These are phyloP conservation scores for Parnassius mnemosyne DNA, from an alignment of 2,888 invertebrate genomes.

Conservation along the genomic window DNA sequence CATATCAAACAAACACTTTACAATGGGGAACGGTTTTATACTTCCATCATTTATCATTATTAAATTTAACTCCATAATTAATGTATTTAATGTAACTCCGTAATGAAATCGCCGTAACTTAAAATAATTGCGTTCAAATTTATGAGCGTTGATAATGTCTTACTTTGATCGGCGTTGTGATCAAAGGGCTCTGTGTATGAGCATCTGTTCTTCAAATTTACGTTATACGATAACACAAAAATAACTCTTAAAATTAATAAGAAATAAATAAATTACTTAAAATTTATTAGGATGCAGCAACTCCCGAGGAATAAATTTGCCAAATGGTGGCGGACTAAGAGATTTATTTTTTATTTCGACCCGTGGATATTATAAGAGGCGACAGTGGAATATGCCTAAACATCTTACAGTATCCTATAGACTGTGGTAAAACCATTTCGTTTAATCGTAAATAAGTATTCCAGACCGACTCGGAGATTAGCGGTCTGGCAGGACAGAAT, in stretches of 20 bases:
- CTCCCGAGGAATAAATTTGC: too few relatives aligned
- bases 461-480: too few relatives aligned
- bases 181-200: constrained; percentile 35
- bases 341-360: too few relatives aligned
- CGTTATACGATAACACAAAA: constrained; percentile 20
- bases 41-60: constrained; percentile 20
- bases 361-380: too few relatives aligned
- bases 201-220: constrained; percentile 34
- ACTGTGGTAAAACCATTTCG: too few relatives aligned
- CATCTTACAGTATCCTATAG: too few relatives aligned
- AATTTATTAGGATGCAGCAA: constrained; percentile 4
- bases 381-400: too few relatives aligned
- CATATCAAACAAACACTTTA: constrained; percentile 24
- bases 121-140: constrained; percentile 61
- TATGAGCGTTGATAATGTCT: constrained; percentile 58
- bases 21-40: constrained; percentile 11
- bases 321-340: too few relatives aligned
- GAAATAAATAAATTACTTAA: neutral
- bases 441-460: too few relatives aligned
- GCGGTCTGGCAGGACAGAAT: too few relatives aligned
- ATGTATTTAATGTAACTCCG: constrained; percentile 19
- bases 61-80: neutral
- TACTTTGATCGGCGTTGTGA: constrained; percentile 52
- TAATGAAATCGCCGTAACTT: constrained; percentile 34
- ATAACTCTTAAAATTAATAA: constrained; percentile 6